Conservation (phyloP, 1,140 invertebrate genomes). For the Sminthurinus signatus region DNA sequence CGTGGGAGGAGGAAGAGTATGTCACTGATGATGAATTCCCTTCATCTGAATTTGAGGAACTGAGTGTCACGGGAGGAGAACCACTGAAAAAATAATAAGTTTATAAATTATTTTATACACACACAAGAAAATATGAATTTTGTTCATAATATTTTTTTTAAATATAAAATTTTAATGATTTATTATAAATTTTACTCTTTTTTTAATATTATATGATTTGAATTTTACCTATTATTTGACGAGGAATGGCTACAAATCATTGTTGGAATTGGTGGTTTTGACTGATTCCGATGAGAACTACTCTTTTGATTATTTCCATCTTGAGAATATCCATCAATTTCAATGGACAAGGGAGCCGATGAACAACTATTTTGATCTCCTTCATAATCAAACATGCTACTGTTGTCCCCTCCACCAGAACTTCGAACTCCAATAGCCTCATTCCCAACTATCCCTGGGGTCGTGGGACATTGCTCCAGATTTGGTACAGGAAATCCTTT, state of each 20-base stretch:
- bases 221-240: conserved; percentile 28
- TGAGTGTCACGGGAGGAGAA: conserved; percentile 16
- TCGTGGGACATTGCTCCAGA: conserved; percentile 21
- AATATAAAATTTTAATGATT: background rate
- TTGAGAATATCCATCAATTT: conserved; percentile 22
- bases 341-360: conserved; percentile 33
- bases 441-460: conserved; percentile 5
- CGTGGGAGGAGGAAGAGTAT: conserved; percentile 48
- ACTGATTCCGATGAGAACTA: background rate
- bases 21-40: conserved; percentile 46
- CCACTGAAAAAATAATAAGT: conserved; percentile 12
- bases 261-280: conserved; percentile 31
- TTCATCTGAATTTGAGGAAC: conserved; percentile 41
- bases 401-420: conserved; percentile 12
- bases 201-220: background rate
- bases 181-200: background rate
- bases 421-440: background rate
- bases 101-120: background rate
- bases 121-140: no score
- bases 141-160: conserved; percentile 3
- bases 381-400: conserved; percentile 25
- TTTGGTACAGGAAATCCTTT: conserved; percentile 11
- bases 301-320: conserved; percentile 20
- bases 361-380: conserved; percentile 39
- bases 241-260: conserved; percentile 32